Base-by-base conservation (phyloP, 2,797 vertebrate species). In the Centropyge bicolor region DNA sequence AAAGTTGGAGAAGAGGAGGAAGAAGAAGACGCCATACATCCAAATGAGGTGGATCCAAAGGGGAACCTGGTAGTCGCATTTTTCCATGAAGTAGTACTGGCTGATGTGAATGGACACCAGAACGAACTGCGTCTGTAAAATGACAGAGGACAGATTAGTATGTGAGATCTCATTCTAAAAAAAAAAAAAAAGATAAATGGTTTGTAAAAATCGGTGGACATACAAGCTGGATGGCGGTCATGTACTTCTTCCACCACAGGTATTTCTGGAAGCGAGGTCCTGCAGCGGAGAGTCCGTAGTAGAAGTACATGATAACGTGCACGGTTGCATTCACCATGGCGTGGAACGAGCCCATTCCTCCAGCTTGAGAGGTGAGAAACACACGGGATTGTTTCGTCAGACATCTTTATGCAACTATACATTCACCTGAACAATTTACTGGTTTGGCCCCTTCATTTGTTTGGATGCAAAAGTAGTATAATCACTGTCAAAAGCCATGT, bases 241-340 rank as follows among this genome's bases (percentile, higher is more conserved):
- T 98, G 86, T 99, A 96, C 70, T 99, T 99, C 91, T 99, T 99
- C 98, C 98, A 99, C 98, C 98, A 99, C 66, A 99, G 93, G 83
- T 96, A 99, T 84, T 98, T 98, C 84, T 98, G 97, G 90, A 98
- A 99, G 69, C 94, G 96, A 66, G 98, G 97, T 57, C 98, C 98
- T 0, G 97, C 96, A 74, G 98, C 98, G 76, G 98, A 97, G 22
- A 99, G 94, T 31, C 96, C 97, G 0, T 99, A 99, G 92, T 99
- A 99, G 61, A 94, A 94, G 92, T 99, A 99, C 98, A 99, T 99
- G 88, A 98, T 90, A 31, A 99, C 96, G 1, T 99, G 98, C 85
- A 99, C 98, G 6, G 85, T 71, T 5, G 97, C 90, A 69, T 99
- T 99, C 85, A 99, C 92, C 98, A 99, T 93, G 80, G 97, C 97